A percentile compares a stretch with the other conserved stretches of the same genome.
Evolutionary conservation across 2,888 invertebrate genomes (phyloP).

Genomic region (Polydrusus pterygomalis): DNA sequence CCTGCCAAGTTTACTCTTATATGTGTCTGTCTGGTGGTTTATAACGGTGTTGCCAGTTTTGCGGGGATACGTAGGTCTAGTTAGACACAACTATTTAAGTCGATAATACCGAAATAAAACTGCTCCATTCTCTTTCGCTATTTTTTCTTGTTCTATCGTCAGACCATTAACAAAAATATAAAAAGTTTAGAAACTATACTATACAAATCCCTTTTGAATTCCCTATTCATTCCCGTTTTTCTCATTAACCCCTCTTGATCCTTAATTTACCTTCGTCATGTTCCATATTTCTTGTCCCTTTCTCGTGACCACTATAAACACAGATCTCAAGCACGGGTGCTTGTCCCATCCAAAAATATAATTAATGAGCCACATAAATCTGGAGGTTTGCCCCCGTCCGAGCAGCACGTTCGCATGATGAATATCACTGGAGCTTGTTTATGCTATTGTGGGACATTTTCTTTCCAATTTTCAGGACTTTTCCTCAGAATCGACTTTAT

Average conservation of each 20-base stretch:
- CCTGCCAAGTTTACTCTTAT: conserved; percentile 44
- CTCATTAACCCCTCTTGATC: conserved; percentile 36
- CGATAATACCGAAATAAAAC: too few relatives aligned
- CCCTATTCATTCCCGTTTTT: conserved; percentile 7
- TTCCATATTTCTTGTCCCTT: conserved; percentile 46
- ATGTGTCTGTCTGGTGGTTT: conserved; percentile 25
- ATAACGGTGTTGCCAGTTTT: conserved; percentile 1
- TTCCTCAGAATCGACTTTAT: too few relatives aligned
- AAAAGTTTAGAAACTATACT: neutral
- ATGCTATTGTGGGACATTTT: conserved; percentile 37
- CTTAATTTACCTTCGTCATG: conserved; percentile 40
- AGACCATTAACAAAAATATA: too few relatives aligned
- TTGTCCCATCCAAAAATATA: conserved; percentile 42
- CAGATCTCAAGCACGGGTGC: conserved; percentile 42
- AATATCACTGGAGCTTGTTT: conserved; percentile 40
- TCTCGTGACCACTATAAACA: conserved; percentile 46
- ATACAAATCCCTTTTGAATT: too few relatives aligned
- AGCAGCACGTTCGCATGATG: conserved; percentile 37
- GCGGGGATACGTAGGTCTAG: neutral
- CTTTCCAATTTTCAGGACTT: conserved; percentile 23
- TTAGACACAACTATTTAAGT: too few relatives aligned
- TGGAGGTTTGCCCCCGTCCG: conserved; percentile 34
- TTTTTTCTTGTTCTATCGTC: too few relatives aligned
- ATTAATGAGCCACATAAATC: conserved; percentile 48
- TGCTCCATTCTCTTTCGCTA: too few relatives aligned